These are phyloP conservation scores for Ericerus pela DNA, from an alignment of 1,140 invertebrate genomes.

Conservation along the genomic window DNA sequence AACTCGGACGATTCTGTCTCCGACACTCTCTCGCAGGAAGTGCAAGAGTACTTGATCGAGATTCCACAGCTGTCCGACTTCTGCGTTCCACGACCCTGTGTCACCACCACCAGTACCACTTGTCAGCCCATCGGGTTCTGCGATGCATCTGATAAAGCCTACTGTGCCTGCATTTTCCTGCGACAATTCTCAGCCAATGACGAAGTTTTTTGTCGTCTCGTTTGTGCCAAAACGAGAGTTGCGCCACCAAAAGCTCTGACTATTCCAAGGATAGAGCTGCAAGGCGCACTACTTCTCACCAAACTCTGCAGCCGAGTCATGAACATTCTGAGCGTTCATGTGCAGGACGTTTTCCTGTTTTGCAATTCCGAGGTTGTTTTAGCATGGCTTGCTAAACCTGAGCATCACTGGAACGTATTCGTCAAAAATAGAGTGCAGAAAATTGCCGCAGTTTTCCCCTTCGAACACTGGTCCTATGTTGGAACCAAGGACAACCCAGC, in stretches of 20 bases:
- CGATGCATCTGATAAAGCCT: background rate
- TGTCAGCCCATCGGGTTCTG: too few species aligned
- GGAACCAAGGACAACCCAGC: conserved; percentile 27
- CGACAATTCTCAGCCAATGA: conserved; percentile 2
- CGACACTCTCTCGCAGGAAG: background rate
- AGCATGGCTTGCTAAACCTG: conserved; percentile 17
- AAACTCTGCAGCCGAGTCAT: conserved; percentile 20
- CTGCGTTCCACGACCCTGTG: too few species aligned
- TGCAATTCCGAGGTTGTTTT: conserved; percentile 19
- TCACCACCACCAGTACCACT: too few species aligned
- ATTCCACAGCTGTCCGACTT: too few species aligned
- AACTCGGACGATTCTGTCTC: conserved; percentile 1
- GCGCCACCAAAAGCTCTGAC: conserved; percentile 25
- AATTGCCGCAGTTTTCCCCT: conserved; percentile 19
- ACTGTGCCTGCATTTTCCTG: background rate
- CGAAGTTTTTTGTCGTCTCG: conserved; percentile 23
- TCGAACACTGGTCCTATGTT: conserved; percentile 23
- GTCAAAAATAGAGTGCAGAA: conserved; percentile 24
- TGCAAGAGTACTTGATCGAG: too few species aligned
- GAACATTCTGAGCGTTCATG: too few species aligned
- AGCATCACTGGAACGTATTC: conserved; percentile 22
- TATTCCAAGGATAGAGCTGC: conserved; percentile 27
- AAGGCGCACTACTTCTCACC: conserved; percentile 24
- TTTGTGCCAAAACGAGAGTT: conserved; percentile 29
- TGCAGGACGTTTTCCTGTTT: conserved; percentile 9